These are phyloP conservation scores for Lordiphosa collinella DNA, from an alignment of 1,140 invertebrate genomes.

Conservation along the genomic window DNA sequence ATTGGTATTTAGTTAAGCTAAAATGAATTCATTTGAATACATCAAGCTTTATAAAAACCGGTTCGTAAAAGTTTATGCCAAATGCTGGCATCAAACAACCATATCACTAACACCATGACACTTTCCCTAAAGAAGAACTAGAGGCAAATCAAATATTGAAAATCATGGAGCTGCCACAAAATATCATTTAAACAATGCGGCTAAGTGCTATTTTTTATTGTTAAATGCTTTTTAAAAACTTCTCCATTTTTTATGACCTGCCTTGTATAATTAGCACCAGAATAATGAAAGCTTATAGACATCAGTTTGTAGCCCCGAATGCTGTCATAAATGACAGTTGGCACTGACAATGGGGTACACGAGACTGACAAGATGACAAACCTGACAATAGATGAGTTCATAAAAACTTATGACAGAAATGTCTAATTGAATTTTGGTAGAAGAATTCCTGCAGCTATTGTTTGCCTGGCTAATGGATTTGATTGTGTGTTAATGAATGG, in stretches of 20 bases:
- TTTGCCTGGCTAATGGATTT: constrained; percentile 65
- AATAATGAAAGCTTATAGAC: constrained; percentile 63
- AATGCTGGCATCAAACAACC: no score
- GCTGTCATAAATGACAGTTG: constrained; percentile 58
- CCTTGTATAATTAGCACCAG: constrained; percentile 63
- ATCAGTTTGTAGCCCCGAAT: constrained; percentile 31
- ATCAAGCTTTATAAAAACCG: no score
- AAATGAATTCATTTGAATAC: no score
- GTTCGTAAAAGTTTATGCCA: no score
- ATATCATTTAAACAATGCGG: background rate
- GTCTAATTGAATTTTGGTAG: constrained; percentile 56
- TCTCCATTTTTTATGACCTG: constrained; percentile 13
- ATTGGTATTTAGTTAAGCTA: no score
- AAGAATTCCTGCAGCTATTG: constrained; percentile 27
- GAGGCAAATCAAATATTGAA: no score
- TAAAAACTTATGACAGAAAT: constrained; percentile 69
- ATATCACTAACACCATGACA: no score
- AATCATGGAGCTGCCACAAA: constrained; percentile 1
- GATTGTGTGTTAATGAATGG: constrained; percentile 77
- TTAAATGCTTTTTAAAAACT: constrained; percentile 27
- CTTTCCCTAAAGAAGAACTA: no score
- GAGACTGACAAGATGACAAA: constrained; percentile 44
- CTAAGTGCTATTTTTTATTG: constrained; percentile 18
- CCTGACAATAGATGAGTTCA: constrained; percentile 47
- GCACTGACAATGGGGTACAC: constrained; percentile 29